Evolutionary conservation across 2,113 vertebrate genomes (phyloP), one percentile per base, ranked within the genome.

Genomic region (Dasyprocta punctata): DNA sequence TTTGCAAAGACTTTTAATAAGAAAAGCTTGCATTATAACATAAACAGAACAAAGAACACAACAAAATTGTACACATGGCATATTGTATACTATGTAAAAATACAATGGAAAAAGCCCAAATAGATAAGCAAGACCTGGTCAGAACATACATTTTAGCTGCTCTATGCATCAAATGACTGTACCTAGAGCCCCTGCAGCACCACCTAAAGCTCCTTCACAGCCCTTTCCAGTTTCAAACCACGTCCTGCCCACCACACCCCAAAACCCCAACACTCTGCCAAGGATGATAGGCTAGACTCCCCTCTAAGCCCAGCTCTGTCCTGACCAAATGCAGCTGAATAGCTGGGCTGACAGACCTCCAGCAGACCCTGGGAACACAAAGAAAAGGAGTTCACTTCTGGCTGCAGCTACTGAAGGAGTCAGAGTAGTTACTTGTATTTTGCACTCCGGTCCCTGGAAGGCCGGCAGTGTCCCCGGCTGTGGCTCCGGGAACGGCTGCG

Each of bases 401-500:
- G 86, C 47, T 71, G 87, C 84, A 84, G 28, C 73, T 95, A 93
- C 5, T 5, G 92, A 78, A 0, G 33, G 87, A 94, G 69, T 96
- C 96, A 95, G 44, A 92, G 98, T 96, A 98, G 98, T 47, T 99
- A 99, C 99, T 99, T 99, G 99, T 99, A 99, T 99, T 99, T 99
- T 33, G 99, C 98, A 96, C 99, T 98, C 98, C 98, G 97, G 96
- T 99, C 99, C 98, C 99, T 99, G 97, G 99, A 99, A 86, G 99
- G 98, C 92, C 99, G 99, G 49, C 99, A 99, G 97, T 99, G 99
- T 61, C 99, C 99, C 88, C 99, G 98, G 98, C 99, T 99, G 92
- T 99, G 99, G 96, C 99, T 99, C 94, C 99, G 98, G 85, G 99
- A 99, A 7, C 99, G 99, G 98, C 99, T 99, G 90, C 99, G 99